Conservation (phyloP, 2,113 vertebrate species). For the Oenanthe melanoleuca region DNA sequence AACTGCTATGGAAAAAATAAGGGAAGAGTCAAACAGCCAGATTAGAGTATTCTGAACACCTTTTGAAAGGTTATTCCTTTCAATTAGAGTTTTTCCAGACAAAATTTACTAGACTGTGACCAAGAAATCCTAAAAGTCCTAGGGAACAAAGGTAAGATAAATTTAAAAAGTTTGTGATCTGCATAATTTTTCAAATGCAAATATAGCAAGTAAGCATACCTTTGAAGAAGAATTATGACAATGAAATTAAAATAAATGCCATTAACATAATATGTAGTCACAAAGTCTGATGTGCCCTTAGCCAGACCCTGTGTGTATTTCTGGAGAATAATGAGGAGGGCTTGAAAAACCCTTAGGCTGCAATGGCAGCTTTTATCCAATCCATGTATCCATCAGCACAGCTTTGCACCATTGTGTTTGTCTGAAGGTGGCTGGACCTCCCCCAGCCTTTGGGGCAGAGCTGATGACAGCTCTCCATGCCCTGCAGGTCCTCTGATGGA, state of each 20-base stretch:
- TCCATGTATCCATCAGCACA: background rate
- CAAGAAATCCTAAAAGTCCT: background rate
- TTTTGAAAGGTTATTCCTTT: background rate
- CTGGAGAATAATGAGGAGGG: background rate
- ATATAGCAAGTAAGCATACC: background rate
- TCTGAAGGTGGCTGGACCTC: background rate
- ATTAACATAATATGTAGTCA: background rate
- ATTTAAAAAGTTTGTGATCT: background rate
- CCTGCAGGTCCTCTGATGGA: background rate
- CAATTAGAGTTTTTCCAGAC: background rate
- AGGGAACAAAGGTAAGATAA: background rate
- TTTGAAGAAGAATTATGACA: background rate
- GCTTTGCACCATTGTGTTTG: background rate
- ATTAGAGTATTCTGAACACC: background rate
- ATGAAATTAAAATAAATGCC: fast-evolving
- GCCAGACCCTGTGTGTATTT: background rate
- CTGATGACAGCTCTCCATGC: background rate
- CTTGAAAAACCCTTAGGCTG: background rate
- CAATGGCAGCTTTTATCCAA: background rate
- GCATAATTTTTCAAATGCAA: background rate
- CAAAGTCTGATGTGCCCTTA: background rate
- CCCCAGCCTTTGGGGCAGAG: background rate
- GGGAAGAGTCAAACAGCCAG: background rate
- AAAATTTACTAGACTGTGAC: background rate
- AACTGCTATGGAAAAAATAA: background rate